Evolutionary conservation across 2,888 invertebrate species (phyloP), one percentile per base, ranked within the genome.

Genomic region (Uloborus plumipes): DNA sequence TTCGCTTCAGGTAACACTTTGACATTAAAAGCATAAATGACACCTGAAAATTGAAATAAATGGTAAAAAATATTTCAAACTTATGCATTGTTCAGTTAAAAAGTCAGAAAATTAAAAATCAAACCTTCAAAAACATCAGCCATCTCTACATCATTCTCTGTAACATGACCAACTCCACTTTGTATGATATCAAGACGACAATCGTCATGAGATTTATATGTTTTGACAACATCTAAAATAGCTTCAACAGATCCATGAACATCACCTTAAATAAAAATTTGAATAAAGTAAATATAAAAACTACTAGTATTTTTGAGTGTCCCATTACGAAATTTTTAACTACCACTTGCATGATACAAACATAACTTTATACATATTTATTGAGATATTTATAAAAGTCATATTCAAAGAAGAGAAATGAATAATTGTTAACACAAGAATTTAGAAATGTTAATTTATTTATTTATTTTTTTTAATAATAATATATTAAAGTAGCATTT

Each of bases 191-290:
- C 94, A 16, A 99, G 90, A 64, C 92, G 91, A 87, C 97, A 98
- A 9, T 89, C 89, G 2, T 89, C 87, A 71, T 92, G 91, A n/a
- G 91, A 92, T 86, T 94, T 91, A 88, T 98, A 99, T 0, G 96
- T 94, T 86, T 94, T 94, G 74, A 99, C 88, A 14, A 96, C 94
- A 88, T 98, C 95, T 84, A 98, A 89, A 85, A 99, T 94, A 0
- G 99, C 98, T 89, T 99, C 99, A 61, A 98, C 93, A 0, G 97
- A 97, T 0, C 99, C 99, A 89, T 96, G 94, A 2, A 99, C 98
- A 90, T 99, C 99, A 26, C 95, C 95, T 93, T 89, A 9, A 82
- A 65, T 49, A 39, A 39, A 39, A 39, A 26, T 26, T 26, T 26
- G 4, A 3, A 4, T 26, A 3, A 26, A 26, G 26, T 4, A 26